Percentiles rank a stretch among this genome's conserved stretches.
These are phyloP conservation scores for Charaxes varanes DNA, from an alignment of 1,140 invertebrate genomes.

Conservation along the genomic window DNA sequence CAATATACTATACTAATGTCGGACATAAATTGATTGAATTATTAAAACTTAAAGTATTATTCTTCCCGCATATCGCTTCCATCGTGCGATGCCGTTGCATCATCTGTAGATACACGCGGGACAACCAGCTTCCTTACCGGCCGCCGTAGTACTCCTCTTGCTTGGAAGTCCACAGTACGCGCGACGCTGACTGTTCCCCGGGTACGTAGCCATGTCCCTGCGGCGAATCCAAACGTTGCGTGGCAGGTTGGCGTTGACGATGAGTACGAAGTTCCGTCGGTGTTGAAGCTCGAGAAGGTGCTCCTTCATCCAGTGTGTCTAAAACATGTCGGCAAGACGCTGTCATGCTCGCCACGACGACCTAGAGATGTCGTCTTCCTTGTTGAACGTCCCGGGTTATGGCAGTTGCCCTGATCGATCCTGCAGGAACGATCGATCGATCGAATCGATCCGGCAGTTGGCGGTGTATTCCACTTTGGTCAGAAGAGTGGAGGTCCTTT, in stretches of 20 bases:
- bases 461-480: neutral
- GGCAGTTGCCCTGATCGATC: constrained; percentile 23
- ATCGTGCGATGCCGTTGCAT: too few relatives aligned
- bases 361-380: constrained; percentile 4
- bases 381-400: constrained; percentile 1
- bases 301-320: constrained; percentile 28
- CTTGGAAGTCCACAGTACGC: constrained; percentile 32
- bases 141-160: constrained; percentile 23
- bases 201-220: constrained; percentile 23
- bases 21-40: too few relatives aligned
- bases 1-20: too few relatives aligned
- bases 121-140: too few relatives aligned
- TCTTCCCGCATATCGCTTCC: too few relatives aligned
- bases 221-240: constrained; percentile 31
- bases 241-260: constrained; percentile 22
- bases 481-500: neutral
- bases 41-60: too few relatives aligned
- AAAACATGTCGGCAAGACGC: constrained; percentile 27
- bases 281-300: constrained; percentile 26
- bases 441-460: neutral
- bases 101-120: too few relatives aligned
- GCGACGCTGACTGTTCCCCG: constrained; percentile 38
- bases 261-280: constrained; percentile 23
- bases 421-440: constrained; percentile 31
- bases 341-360: constrained; percentile 21